These are phyloP conservation scores for Tenualosa thibaudeaui DNA, from an alignment of 2,797 vertebrate species.

Conservation along the genomic window DNA sequence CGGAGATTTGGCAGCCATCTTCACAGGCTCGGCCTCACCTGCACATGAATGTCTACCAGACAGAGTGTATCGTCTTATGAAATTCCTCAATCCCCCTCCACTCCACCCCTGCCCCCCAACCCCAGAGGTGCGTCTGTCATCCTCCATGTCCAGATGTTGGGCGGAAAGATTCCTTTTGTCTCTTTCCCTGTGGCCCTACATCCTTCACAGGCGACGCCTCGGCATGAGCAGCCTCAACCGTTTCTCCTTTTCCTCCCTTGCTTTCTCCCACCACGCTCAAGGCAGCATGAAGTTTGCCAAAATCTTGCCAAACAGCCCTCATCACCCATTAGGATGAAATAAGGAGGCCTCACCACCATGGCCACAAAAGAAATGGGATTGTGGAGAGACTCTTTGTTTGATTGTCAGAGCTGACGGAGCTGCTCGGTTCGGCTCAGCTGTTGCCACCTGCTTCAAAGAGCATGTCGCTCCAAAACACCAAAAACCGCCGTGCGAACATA, in stretches of 20 bases:
- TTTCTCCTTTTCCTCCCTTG: background rate
- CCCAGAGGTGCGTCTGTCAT: constrained; percentile 1
- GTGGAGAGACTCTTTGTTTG: constrained; percentile 16
- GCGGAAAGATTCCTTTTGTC: constrained; percentile 47
- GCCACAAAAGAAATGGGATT: background rate
- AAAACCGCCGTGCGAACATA: constrained; percentile 33
- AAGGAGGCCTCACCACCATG: constrained; percentile 3
- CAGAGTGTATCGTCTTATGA: constrained; percentile 54
- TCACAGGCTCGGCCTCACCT: constrained; percentile 60
- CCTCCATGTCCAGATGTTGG: constrained; percentile 62
- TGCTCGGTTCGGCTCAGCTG: background rate
- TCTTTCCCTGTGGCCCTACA: background rate
- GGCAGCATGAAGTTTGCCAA: background rate
- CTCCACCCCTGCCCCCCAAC: background rate
- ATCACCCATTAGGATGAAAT: constrained; percentile 41
- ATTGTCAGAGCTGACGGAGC: background rate
- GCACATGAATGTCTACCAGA: constrained; percentile 57
- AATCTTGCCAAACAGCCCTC: constrained; percentile 36
- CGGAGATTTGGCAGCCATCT: constrained; percentile 50
- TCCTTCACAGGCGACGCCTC: background rate
- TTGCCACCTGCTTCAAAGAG: background rate
- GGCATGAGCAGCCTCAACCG: background rate
- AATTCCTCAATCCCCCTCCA: constrained; percentile 33
- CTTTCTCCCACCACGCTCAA: background rate
- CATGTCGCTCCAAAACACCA: constrained; percentile 8